phyloP scores from a whole-genome alignment of 2,888 invertebrate species.

The Drosophila lacicola region DNA sequence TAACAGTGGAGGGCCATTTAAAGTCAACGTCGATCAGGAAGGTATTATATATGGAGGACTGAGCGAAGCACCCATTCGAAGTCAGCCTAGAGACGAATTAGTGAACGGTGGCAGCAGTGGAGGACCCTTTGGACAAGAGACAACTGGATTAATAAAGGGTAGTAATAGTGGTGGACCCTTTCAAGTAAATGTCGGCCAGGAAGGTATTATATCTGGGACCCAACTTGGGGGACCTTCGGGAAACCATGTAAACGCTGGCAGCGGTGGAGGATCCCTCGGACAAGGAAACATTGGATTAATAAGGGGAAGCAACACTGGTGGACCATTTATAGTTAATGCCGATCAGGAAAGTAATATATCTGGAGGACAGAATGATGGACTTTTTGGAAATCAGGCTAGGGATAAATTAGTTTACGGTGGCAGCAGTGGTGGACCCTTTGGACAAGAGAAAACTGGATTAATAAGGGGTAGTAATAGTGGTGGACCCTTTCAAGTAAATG shows the following conservation, averaged over 20 bases:
- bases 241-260: not conserved
- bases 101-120: not conserved
- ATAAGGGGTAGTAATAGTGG: slow-evolving; percentile 2
- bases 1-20: slow-evolving; percentile 15
- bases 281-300: slow-evolving; percentile 1
- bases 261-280: slow-evolving; percentile 3
- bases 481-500: not conserved
- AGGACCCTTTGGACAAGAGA: slow-evolving; percentile 6
- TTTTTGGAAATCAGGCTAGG: not conserved
- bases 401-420: not conserved
- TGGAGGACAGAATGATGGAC: not conserved
- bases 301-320: slow-evolving; percentile 9
- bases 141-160: slow-evolving; percentile 1
- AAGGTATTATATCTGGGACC: not conserved
- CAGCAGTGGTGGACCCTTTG: slow-evolving; percentile 11
- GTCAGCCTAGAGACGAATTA: not conserved
- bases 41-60: not conserved
- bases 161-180: slow-evolving; percentile 8
- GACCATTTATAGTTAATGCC: not conserved
- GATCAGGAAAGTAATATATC: not conserved
- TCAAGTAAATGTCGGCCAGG: not conserved
- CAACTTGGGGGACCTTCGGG: slow-evolving; percentile 1
- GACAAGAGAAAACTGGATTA: not conserved
- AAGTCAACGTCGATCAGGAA: not conserved
- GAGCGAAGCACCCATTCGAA: not conserved